Evolutionary conservation across 2,888 invertebrate species (phyloP), one percentile per base, ranked within the genome.

Genomic region (Habroteleia sp.): DNA sequence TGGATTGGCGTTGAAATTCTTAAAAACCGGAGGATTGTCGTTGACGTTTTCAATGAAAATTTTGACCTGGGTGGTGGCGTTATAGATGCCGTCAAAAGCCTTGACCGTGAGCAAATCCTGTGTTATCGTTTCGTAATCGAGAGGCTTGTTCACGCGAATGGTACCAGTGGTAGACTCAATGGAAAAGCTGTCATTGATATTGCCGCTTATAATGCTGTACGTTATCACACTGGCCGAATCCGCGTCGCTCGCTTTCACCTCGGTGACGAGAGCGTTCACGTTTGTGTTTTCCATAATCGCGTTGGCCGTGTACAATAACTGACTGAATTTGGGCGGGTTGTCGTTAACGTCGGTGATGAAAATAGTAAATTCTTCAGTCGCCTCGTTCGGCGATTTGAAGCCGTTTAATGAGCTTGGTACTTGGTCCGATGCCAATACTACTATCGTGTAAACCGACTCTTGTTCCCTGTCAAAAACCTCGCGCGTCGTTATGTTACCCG

Each of bases 261-360:
- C 95, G 35, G 96, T 94, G 3, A 97, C 96, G 50, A 94, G 91
- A 68, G 93, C 93, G 82, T 95, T 94, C 14, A 93, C 92, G 85
- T 97, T 96, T 1, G 95, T 94, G 87, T 95, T 94, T 89, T 97
- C 98, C 20, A 92, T 92, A 77, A 96, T 92, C 48, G 93, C 92
- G 79, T 93, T 93, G 0, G 94, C 94, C 10, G 93, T 90, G 85
- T 95, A 96, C 3, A 92, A 90, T 0, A 91, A 89, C 83, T 94
- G 91, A n/a, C 93, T 93, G 86, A 99, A 99, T 81, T 92, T 92
- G 0, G 99, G 99, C 11, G 93, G 92, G 88, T 99, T 98, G 88
- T 99, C 99, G 88, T 99, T 99, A 85, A 96, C 96, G 89, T 99
- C 99, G 13, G 96, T 96, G 35, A 99, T 97, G 84, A 94, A 94